These are phyloP conservation scores for Amblyteles armatorius DNA, from an alignment of 2,888 invertebrate species.

Conservation along the genomic window DNA sequence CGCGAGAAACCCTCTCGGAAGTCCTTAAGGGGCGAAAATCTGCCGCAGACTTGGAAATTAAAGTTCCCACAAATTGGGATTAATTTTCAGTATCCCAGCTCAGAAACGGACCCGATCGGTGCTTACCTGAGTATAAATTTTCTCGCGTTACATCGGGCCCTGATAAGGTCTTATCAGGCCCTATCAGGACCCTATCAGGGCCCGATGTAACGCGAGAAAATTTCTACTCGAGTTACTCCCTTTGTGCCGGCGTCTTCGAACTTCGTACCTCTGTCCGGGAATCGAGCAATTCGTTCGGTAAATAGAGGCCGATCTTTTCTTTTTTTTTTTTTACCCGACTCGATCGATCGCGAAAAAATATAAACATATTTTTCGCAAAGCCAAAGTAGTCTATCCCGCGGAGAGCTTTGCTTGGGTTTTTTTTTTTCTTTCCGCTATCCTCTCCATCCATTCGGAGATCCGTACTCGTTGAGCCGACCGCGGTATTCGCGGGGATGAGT, in stretches of 20 bases:
- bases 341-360: conserved; percentile 2
- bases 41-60: conserved; percentile 60
- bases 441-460: conserved; percentile 69
- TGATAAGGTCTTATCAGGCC: no score
- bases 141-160: no score
- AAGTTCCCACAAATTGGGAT: conserved; percentile 67
- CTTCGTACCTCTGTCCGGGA: not conserved
- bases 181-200: no score
- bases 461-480: conserved; percentile 74
- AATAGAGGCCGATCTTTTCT: not conserved
- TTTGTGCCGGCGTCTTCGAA: not conserved
- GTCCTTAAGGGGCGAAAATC: conserved; percentile 36
- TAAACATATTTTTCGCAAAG: conserved; percentile 46
- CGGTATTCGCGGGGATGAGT: conserved; percentile 63
- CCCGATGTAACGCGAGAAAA: no score
- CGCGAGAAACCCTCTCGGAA: conserved; percentile 33
- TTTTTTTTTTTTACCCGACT: not conserved
- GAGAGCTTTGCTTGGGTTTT: conserved; percentile 62
- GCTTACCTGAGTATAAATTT: not conserved
- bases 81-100: conserved; percentile 41
- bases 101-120: conserved; percentile 1
- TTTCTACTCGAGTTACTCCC: no score
- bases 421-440: conserved; percentile 42
- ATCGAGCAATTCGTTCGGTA: not conserved
- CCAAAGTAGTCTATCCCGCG: conserved; percentile 38